Evolutionary conservation across 2,888 invertebrate genomes (phyloP).

Genomic region (Emmelina monodactyla): DNA sequence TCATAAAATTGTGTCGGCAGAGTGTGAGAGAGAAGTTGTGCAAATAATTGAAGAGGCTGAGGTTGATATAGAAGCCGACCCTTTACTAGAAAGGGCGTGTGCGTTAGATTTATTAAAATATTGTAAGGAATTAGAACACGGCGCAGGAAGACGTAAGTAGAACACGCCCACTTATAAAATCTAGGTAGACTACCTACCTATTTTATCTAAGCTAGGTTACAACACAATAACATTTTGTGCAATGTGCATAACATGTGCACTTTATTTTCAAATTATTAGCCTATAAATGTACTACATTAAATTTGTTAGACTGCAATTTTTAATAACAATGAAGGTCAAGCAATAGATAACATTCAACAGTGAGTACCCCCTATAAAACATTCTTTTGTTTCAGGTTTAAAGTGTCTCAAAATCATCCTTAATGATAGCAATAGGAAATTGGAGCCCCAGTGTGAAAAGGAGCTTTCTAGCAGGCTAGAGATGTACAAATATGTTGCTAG

Average conservation of each 20-base stretch:
- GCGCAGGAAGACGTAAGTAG: constrained; percentile 88
- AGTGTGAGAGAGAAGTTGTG: constrained; percentile 86
- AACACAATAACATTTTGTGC: no score
- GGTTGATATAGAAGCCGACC: constrained; percentile 96
- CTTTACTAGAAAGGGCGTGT: constrained; percentile 88
- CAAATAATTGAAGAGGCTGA: constrained; percentile 87
- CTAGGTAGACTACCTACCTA: no score
- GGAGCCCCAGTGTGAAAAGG: constrained; percentile 78
- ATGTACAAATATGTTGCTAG: constrained; percentile 90
- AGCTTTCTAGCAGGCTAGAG: constrained; percentile 82
- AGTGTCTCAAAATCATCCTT: constrained; percentile 76
- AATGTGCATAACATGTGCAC: no score
- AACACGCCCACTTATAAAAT: no score
- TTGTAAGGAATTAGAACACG: constrained; percentile 82
- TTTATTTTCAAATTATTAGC: no score
- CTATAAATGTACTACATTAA: no score
- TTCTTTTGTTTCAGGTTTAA: constrained; percentile 69
- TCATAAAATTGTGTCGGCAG: constrained; percentile 74
- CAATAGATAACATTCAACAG: no score
- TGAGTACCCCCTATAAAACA: no score
- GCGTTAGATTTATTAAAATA: constrained; percentile 82
- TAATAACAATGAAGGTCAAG: no score
- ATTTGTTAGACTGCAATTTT: no score
- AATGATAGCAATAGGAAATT: constrained; percentile 74
- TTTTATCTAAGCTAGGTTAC: no score